Evolutionary conservation across 2,888 invertebrate genomes (phyloP).

Genomic region (Idaea aversata): DNA sequence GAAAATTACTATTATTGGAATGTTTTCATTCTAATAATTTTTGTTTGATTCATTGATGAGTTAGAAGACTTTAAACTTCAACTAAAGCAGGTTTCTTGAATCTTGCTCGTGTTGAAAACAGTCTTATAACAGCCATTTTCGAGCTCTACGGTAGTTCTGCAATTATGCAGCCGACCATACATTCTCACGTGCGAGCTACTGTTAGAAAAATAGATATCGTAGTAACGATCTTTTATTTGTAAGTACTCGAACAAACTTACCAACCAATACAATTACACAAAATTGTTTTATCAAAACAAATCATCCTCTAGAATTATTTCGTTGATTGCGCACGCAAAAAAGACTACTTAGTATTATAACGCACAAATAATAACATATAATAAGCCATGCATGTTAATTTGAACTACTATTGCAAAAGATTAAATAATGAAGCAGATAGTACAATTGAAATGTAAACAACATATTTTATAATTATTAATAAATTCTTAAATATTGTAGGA

Average conservation of each 20-base stretch:
- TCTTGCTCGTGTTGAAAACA: no score
- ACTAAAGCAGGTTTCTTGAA: no score
- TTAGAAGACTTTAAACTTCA: no score
- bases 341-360: slow-evolving; percentile 53
- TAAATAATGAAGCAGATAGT: background rate
- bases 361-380: slow-evolving; percentile 69
- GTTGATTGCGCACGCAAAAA: background rate
- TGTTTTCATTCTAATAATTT: no score
- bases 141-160: no score
- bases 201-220: no score
- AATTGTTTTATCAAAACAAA: background rate
- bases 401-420: background rate
- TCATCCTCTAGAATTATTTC: background rate
- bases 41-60: no score
- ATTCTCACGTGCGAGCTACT: no score
- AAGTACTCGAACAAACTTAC: background rate
- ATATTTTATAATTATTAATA: background rate
- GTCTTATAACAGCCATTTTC: no score
- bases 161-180: no score
- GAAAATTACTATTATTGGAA: no score
- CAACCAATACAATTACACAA: background rate
- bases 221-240: no score
- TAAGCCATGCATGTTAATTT: slow-evolving; percentile 42
- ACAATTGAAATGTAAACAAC: background rate
- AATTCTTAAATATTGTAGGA: background rate